Base-by-base conservation (phyloP, 2,888 invertebrate species). In the Petrophora chlorosata region DNA sequence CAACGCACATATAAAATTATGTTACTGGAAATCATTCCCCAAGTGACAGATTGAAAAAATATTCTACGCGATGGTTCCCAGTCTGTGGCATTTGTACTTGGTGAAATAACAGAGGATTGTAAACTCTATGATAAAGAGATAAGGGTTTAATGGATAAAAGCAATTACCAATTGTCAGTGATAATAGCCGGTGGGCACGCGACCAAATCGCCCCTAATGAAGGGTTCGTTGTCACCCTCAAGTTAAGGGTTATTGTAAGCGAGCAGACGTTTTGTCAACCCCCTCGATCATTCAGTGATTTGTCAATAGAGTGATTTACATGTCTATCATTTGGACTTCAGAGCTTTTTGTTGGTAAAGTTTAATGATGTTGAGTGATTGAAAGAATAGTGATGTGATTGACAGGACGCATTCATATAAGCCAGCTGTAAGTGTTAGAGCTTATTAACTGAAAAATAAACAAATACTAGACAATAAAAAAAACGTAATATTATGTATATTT, bases 131-230 rank as follows among this genome's bases (percentile, higher is more conserved):
- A 0, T 1, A 7, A 39, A 3, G 38, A 5, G 15, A 35, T 60
- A 59, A 57, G 50, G 49, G 28, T 38, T 7, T 43, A 30, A 9
- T 15, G 14, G 13, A 28, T 40, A 33, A 39, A 40, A 8, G 19
- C n/a, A 32, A 38, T 43, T 43, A 33, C 29, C 33, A 32, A 48
- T 40, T 48, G 42, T 43, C 17, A 33, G 33, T 39, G 43, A 47
- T 67, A 58, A 74, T 75, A 73, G 70, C 69, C 61, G 67, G 59
- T 77, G 72, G 67, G 78, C 84, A 84, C 83, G 81, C 76, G 84
- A 73, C 80, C 61, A 62, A 56, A 62, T 65, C 64, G 61, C 62
- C 85, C 81, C 64, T 74, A 76, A 73, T 74, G 71, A 81, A 76
- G 81, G 82, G 67, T 56, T 66, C 56, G 81, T 74, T 73, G 42